Conservation (phyloP, 2,797 vertebrate genomes). For the Trichosurus vulpecula region DNA sequence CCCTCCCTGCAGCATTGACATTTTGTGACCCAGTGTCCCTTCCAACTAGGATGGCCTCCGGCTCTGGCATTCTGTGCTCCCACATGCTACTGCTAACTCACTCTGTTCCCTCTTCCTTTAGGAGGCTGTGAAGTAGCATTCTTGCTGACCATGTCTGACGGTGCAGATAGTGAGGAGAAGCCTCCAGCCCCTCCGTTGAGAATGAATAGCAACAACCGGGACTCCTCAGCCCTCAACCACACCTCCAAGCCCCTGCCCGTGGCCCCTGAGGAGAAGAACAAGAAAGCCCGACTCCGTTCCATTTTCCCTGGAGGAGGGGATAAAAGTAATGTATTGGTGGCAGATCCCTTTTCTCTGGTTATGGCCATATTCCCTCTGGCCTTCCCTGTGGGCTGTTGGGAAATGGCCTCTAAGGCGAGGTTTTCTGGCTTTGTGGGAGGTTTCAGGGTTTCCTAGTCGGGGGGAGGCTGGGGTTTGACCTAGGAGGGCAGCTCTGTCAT, state of each 20-base stretch:
- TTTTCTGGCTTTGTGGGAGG: neutral
- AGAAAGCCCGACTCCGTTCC: constrained; percentile 98
- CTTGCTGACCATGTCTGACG: constrained; percentile 98
- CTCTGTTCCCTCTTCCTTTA: constrained; percentile 76
- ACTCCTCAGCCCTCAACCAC: constrained; percentile 96
- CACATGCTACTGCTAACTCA: neutral
- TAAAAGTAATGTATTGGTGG: constrained; percentile 94
- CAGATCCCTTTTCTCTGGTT: constrained; percentile 52
- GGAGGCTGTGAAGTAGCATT: constrained; percentile 92
- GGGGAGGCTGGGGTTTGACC: neutral
- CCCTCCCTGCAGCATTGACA: neutral
- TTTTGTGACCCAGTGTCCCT: neutral
- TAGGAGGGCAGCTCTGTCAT: neutral
- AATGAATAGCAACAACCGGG: constrained; percentile 99
- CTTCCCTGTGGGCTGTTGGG: neutral
- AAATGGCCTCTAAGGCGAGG: constrained; percentile 11
- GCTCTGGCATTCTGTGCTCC: neutral
- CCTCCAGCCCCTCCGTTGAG: constrained; percentile 98
- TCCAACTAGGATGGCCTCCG: too few relatives aligned
- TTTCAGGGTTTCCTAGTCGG: neutral
- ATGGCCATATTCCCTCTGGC: constrained; percentile 55
- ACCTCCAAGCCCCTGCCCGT: constrained; percentile 98
- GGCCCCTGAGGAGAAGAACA: constrained; percentile 99
- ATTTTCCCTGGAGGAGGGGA: constrained; percentile 99
- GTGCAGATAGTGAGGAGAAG: constrained; percentile 98